These are phyloP conservation scores for Pteria penguin DNA, from an alignment of 2,888 invertebrate species.

Conservation along the genomic window DNA sequence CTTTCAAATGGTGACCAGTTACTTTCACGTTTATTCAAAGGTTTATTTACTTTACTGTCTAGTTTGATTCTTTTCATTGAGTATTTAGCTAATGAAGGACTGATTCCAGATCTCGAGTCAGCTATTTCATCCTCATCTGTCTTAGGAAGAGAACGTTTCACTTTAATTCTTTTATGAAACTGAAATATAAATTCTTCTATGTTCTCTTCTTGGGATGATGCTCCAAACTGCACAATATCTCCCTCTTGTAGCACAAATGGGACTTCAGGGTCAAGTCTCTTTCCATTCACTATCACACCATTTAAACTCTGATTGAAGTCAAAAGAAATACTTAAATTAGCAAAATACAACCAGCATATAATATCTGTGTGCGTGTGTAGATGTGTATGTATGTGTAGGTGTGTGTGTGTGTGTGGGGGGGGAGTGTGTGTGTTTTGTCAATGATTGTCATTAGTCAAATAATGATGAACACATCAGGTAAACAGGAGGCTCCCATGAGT, in stretches of 20 bases:
- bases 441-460: too few species aligned
- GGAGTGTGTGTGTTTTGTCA: too few species aligned
- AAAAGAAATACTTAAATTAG: too few species aligned
- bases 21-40: constrained; percentile 29
- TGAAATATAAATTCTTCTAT: constrained; percentile 67
- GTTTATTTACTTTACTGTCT: constrained; percentile 11
- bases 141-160: constrained; percentile 47
- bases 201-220: constrained; percentile 50
- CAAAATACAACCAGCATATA: too few species aligned
- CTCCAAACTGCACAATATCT: constrained; percentile 71
- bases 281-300: constrained; percentile 72
- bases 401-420: too few species aligned
- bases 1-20: constrained; percentile 50
- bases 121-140: constrained; percentile 34
- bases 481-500: too few species aligned
- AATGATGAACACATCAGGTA: too few species aligned
- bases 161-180: constrained; percentile 61
- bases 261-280: constrained; percentile 55
- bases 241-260: constrained; percentile 62
- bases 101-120: not conserved
- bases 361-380: too few species aligned
- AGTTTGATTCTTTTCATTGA: constrained; percentile 39
- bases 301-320: constrained; percentile 68
- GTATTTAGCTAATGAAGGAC: constrained; percentile 7
- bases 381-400: too few species aligned